Percentiles rank a stretch among this genome's conserved stretches.
These are phyloP conservation scores for Centropus unirufus DNA, from an alignment of 2,113 vertebrate species.

Conservation along the genomic window DNA sequence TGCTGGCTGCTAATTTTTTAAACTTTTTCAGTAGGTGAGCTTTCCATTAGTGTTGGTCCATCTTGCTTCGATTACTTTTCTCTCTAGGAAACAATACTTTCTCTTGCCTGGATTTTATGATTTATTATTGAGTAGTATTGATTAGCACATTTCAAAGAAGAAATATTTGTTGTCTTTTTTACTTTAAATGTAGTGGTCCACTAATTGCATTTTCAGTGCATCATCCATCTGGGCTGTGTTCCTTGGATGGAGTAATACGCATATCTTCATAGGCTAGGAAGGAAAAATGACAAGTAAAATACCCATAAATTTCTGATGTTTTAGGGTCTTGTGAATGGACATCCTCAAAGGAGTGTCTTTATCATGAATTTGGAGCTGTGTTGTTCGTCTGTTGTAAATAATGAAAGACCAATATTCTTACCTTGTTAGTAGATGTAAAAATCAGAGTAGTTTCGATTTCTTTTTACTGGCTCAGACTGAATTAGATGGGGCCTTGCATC, in stretches of 20 bases:
- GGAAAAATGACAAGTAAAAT: conserved; percentile 50
- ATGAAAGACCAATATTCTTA: neutral
- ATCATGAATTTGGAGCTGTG: neutral
- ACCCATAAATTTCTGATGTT: conserved; percentile 32
- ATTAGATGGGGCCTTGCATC: conserved; percentile 17
- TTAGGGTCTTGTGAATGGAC: neutral
- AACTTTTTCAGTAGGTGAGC: conserved; percentile 43
- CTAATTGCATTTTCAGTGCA: neutral
- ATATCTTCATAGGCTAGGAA: neutral
- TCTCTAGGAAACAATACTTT: neutral
- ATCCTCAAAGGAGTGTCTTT: conserved; percentile 16
- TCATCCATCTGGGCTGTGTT: neutral
- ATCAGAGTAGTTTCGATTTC: neutral
- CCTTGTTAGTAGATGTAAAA: neutral
- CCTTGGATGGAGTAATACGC: neutral
- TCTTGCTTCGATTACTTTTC: conserved; percentile 32
- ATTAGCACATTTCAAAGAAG: conserved; percentile 34
- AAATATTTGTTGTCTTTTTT: conserved; percentile 13
- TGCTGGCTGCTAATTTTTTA: conserved; percentile 49
- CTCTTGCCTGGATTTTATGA: conserved; percentile 44
- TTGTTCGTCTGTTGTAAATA: conserved; percentile 29
- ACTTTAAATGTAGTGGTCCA: neutral
- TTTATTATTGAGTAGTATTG: neutral
- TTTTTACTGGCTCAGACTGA: neutral
- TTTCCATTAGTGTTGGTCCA: conserved; percentile 7